Conservation (phyloP, 1,140 invertebrate genomes). For the silkworm (Bombyx mori) region DNA sequence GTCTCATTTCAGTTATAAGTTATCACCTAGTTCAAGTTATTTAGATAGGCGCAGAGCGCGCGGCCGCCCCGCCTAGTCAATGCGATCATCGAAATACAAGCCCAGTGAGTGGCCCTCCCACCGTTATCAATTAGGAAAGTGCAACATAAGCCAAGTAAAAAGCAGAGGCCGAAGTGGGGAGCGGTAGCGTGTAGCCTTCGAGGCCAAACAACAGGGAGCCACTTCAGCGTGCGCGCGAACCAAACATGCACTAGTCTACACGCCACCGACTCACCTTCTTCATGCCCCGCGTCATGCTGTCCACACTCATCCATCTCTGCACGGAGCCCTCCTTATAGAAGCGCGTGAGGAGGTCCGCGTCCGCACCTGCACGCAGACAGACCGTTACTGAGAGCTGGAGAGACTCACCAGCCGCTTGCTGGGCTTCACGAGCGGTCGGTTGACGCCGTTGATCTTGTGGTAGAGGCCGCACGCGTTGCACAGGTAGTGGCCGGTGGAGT, state of each 20-base stretch:
- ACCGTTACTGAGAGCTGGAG: constrained; percentile 26
- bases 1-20: too few species aligned
- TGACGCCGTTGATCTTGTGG: constrained; percentile 97
- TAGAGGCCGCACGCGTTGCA: constrained; percentile 98
- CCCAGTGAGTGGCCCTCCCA: neutral
- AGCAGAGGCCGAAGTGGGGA: constrained; percentile 35
- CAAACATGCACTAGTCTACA: constrained; percentile 64
- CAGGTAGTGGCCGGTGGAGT: constrained; percentile 96
- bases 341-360: constrained; percentile 63
- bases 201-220: constrained; percentile 26
- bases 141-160: constrained; percentile 14
- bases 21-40: neutral
- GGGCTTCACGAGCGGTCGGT: constrained; percentile 89
- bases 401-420: constrained; percentile 89
- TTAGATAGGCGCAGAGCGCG: neutral
- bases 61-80: neutral
- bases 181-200: constrained; percentile 65
- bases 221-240: constrained; percentile 16
- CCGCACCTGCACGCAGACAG: constrained; percentile 55
- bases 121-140: constrained; percentile 1
- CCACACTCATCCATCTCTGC: constrained; percentile 65
- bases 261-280: constrained; percentile 70
- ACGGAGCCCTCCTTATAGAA: constrained; percentile 68
- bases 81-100: too few species aligned
- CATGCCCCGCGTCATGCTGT: constrained; percentile 66